Evolutionary conservation across 2,113 vertebrate species (phyloP).

Genomic region (Corythaixoides concolor): DNA sequence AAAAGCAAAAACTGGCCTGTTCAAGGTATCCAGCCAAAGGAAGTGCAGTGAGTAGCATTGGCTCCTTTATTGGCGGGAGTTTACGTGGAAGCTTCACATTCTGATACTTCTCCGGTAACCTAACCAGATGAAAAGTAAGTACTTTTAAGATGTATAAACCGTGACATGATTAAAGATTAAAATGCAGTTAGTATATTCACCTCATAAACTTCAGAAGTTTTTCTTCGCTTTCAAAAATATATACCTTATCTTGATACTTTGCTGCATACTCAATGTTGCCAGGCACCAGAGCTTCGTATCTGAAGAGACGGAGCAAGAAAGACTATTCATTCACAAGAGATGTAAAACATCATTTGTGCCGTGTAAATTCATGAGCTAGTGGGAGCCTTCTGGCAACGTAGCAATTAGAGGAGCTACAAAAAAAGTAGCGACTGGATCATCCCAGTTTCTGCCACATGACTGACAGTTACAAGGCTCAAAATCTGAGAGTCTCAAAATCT

Average conservation of each 20-base stretch:
- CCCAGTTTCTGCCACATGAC: neutral
- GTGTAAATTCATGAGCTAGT: neutral
- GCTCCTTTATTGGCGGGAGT: constrained; percentile 85
- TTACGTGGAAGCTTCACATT: constrained; percentile 87
- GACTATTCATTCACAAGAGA: neutral
- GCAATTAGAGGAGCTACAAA: neutral
- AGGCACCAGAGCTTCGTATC: constrained; percentile 89
- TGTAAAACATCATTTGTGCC: neutral
- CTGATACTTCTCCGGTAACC: constrained; percentile 86
- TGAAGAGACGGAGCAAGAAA: constrained; percentile 57
- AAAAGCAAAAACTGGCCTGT: constrained; percentile 72
- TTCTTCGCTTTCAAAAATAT: constrained; percentile 84
- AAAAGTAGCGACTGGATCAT: neutral
- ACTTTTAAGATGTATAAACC: neutral
- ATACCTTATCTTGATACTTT: constrained; percentile 85
- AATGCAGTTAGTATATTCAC: constrained; percentile 66
- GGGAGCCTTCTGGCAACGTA: neutral
- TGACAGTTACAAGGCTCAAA: neutral
- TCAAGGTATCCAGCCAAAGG: constrained; percentile 92
- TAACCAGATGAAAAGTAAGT: constrained; percentile 58
- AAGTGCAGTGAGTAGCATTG: constrained; percentile 84
- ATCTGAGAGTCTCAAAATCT: neutral
- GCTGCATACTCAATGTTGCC: constrained; percentile 82
- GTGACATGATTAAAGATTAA: neutral
- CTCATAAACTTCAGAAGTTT: constrained; percentile 89